Conservation (phyloP, 2,113 vertebrate genomes). For the Chlamydotis undulata region DNA sequence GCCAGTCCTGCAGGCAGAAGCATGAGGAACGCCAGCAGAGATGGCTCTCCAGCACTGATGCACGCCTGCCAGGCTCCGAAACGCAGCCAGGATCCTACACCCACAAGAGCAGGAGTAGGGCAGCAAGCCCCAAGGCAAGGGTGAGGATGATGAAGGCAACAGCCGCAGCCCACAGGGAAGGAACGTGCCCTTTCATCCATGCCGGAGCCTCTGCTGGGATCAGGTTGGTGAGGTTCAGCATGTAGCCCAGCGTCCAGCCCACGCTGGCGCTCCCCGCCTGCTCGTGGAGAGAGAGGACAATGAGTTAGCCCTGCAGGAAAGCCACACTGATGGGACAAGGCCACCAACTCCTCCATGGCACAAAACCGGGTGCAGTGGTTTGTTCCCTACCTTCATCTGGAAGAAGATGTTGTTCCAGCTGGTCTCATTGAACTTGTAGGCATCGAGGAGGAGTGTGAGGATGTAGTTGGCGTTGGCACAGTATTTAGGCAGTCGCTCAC, state of each 20-base stretch:
- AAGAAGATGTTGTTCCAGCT: constrained; percentile 85
- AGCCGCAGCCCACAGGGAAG: constrained; percentile 73
- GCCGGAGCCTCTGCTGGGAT: constrained; percentile 72
- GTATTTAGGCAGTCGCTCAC: constrained; percentile 73
- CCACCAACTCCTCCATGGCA: background rate
- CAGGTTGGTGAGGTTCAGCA: constrained; percentile 88
- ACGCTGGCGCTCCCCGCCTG: constrained; percentile 80
- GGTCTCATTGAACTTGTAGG: constrained; percentile 80
- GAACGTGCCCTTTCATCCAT: constrained; percentile 60
- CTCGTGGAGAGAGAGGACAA: rapidly evolving
- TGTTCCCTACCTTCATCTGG: constrained; percentile 80
- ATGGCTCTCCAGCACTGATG: rapidly evolving
- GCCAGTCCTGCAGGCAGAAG: background rate
- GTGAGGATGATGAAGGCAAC: constrained; percentile 70
- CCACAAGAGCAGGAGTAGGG: constrained; percentile 1
- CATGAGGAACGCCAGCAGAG: rapidly evolving
- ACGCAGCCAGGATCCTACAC: background rate
- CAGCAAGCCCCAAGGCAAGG: background rate
- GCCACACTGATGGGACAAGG: background rate
- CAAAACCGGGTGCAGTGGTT: rapidly evolving
- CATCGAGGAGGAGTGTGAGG: constrained; percentile 76
- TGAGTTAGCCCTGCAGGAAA: background rate
- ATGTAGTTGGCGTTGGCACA: constrained; percentile 83
- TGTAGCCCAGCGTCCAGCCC: constrained; percentile 93
- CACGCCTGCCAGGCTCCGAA: background rate